phyloP scores from a whole-genome alignment of 2,888 invertebrate genomes.

The Cantharis lateralis region DNA sequence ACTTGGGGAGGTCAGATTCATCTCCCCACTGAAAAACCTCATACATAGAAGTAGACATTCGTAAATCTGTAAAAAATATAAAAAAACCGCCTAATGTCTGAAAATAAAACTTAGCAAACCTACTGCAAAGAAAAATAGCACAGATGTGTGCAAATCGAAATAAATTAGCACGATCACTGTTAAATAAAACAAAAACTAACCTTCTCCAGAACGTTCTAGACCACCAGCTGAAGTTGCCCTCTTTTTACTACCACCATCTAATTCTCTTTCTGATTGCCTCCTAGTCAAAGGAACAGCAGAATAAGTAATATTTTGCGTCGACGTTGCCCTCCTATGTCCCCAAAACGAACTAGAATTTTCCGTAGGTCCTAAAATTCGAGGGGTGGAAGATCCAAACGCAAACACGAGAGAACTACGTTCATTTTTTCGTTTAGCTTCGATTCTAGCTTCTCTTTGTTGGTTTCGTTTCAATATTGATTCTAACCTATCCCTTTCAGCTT shows the following conservation, averaged over 20 bases:
- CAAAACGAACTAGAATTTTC: slow-evolving; percentile 81
- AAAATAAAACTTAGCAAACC: slow-evolving; percentile 20
- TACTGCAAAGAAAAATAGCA: slow-evolving; percentile 21
- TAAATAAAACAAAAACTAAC: slow-evolving; percentile 48
- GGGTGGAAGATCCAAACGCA: slow-evolving; percentile 91
- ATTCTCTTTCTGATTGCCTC: slow-evolving; percentile 83
- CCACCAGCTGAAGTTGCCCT: slow-evolving; percentile 75
- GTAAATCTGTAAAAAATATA: slow-evolving; percentile 59
- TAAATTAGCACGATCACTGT: not conserved
- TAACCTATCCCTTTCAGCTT: slow-evolving; percentile 84
- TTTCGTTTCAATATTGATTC: slow-evolving; percentile 86
- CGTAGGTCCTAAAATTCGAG: slow-evolving; percentile 81
- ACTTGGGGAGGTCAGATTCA: slow-evolving; percentile 21
- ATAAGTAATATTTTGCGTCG: slow-evolving; percentile 84
- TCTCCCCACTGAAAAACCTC: slow-evolving; percentile 57
- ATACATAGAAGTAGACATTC: slow-evolving; percentile 74
- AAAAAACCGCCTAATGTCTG: slow-evolving; percentile 17
- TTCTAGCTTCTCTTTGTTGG: slow-evolving; percentile 74
- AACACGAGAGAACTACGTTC: slow-evolving; percentile 78
- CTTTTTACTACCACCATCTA: slow-evolving; percentile 75
- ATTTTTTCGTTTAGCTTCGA: slow-evolving; percentile 79
- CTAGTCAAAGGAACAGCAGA: slow-evolving; percentile 75
- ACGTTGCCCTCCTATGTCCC: slow-evolving; percentile 87
- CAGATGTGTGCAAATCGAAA: slow-evolving; percentile 5
- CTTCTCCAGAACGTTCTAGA: slow-evolving; percentile 68